These are phyloP conservation scores for Centropus unirufus DNA, from an alignment of 2,113 vertebrate species.

Conservation along the genomic window DNA sequence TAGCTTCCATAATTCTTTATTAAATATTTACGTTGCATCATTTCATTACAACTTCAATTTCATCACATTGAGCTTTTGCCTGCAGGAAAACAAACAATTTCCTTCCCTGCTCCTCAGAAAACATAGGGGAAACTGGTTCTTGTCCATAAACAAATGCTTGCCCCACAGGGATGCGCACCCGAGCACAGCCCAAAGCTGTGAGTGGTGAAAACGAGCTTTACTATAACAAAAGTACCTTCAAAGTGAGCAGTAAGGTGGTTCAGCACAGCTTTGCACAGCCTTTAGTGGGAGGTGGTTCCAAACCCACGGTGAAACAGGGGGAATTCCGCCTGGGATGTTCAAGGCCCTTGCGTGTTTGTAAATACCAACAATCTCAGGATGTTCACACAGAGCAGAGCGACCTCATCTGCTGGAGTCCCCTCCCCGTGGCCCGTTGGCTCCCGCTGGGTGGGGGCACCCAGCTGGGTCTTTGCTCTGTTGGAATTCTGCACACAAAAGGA, in stretches of 20 bases:
- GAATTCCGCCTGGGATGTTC: slow-evolving; percentile 70
- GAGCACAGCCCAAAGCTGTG: slow-evolving; percentile 47
- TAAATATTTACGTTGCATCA: slow-evolving; percentile 74
- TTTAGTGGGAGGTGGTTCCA: slow-evolving; percentile 15
- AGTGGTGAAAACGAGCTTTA: slow-evolving; percentile 62
- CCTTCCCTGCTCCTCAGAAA: slow-evolving; percentile 49
- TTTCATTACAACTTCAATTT: slow-evolving; percentile 73
- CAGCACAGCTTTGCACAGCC: slow-evolving; percentile 40
- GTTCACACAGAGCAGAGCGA: not conserved
- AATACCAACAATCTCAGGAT: not conserved
- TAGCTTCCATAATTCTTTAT: slow-evolving; percentile 74
- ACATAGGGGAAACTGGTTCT: slow-evolving; percentile 25
- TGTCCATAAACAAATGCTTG: slow-evolving; percentile 17
- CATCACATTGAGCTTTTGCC: slow-evolving; percentile 60
- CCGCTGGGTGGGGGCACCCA: no score
- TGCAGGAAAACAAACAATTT: slow-evolving; percentile 61
- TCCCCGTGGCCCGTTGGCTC: no score
- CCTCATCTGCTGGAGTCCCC: not conserved
- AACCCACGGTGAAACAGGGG: slow-evolving; percentile 41
- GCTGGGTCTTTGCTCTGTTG: not conserved
- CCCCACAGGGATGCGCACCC: slow-evolving; percentile 37
- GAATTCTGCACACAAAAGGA: not conserved
- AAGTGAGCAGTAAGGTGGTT: slow-evolving; percentile 38
- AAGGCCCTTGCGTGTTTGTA: slow-evolving; percentile 14
- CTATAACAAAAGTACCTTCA: not conserved